phyloP scores from a whole-genome alignment of 2,888 invertebrate genomes.

The Xanthorhoe designata region DNA sequence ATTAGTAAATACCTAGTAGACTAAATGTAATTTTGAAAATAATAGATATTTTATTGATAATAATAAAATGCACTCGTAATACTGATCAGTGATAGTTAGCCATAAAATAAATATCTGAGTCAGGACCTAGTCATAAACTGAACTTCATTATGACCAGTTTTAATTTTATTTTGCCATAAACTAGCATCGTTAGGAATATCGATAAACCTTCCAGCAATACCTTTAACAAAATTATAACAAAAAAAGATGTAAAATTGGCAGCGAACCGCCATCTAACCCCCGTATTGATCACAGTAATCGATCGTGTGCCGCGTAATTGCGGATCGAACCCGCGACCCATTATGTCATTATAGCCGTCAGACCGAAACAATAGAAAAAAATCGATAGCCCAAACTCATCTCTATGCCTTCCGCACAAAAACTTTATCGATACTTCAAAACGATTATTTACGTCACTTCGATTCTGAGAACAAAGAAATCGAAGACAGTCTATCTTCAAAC shows the following conservation, averaged over 20 bases:
- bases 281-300: constrained; percentile 85
- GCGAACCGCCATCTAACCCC: constrained; percentile 83
- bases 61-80: neutral
- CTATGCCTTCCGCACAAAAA: constrained; percentile 30
- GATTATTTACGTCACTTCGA: constrained; percentile 46
- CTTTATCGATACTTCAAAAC: constrained; percentile 31
- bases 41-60: no score
- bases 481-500: constrained; percentile 48
- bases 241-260: constrained; percentile 81
- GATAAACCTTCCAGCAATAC: constrained; percentile 70
- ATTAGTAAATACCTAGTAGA: no score
- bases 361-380: constrained; percentile 74
- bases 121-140: neutral
- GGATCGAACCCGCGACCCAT: constrained; percentile 82
- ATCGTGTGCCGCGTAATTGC: constrained; percentile 85
- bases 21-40: no score
- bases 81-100: neutral
- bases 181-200: constrained; percentile 53
- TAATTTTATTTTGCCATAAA: constrained; percentile 1
- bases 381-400: constrained; percentile 41
- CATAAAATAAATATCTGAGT: neutral
- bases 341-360: constrained; percentile 83
- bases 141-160: neutral
- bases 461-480: constrained; percentile 39
- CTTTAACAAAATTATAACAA: constrained; percentile 74